These are phyloP conservation scores for Formica exsecta DNA, from an alignment of 1,140 invertebrate species.

Conservation along the genomic window DNA sequence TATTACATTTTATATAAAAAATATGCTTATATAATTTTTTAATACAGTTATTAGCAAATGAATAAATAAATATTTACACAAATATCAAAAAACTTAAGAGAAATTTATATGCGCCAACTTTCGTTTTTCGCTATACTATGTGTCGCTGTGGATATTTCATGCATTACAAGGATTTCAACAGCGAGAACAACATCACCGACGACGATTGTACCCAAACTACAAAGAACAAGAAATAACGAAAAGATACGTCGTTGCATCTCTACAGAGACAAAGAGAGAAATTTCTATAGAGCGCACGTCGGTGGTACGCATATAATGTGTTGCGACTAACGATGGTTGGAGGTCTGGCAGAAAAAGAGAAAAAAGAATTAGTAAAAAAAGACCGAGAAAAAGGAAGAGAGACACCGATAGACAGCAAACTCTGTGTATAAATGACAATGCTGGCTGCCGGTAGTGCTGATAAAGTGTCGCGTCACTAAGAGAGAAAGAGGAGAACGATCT, in stretches of 20 bases:
- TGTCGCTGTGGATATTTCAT: neutral
- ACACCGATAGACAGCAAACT: slow-evolving; percentile 76
- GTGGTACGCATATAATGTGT: slow-evolving; percentile 68
- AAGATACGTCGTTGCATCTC: slow-evolving; percentile 21
- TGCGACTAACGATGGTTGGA: slow-evolving; percentile 72
- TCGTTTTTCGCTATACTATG: slow-evolving; percentile 41
- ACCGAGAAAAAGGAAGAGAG: slow-evolving; percentile 43
- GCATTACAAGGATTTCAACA: neutral
- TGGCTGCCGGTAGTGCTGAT: slow-evolving; percentile 80
- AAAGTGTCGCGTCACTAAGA: slow-evolving; percentile 78
- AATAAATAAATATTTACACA: neutral
- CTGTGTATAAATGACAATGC: slow-evolving; percentile 83
- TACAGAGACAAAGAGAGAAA: slow-evolving; percentile 77
- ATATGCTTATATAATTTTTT: neutral
- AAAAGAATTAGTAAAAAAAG: slow-evolving; percentile 47
- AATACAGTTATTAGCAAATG: neutral
- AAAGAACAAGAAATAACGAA: slow-evolving; percentile 70
- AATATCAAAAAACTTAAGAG: neutral
- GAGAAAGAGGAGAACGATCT: slow-evolving; percentile 38
- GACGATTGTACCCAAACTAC: slow-evolving; percentile 58
- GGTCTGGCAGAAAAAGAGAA: slow-evolving; percentile 11
- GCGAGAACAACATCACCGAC: slow-evolving; percentile 9
- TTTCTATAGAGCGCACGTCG: slow-evolving; percentile 81
- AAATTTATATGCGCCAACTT: neutral
- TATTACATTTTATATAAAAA: neutral